Conservation (phyloP, 2,888 invertebrate genomes). For the Xylocampa areola region DNA sequence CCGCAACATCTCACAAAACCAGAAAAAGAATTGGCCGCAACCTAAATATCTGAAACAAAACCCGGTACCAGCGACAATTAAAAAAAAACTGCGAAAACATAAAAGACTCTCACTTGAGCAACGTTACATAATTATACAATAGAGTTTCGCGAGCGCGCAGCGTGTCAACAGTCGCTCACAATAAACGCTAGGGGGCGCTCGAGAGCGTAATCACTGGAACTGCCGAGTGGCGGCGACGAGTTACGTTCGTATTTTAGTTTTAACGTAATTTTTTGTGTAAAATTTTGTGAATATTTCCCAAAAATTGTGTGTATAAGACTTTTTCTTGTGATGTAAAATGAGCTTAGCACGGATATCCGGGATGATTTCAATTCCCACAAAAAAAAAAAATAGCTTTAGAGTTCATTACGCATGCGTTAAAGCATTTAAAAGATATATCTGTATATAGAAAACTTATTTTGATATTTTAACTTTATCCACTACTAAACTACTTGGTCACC, state of each 20-base stretch:
- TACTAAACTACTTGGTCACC: no score
- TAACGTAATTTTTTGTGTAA: conserved; percentile 31
- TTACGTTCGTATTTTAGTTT: conserved; percentile 46
- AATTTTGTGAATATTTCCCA: conserved; percentile 3
- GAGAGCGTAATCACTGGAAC: conserved; percentile 58
- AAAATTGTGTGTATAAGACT: no score
- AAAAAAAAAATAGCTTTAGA: no score
- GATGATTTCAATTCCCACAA: no score
- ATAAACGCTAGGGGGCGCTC: conserved; percentile 52
- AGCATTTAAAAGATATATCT: no score
- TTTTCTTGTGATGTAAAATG: no score
- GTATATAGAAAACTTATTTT: no score
- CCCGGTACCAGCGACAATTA: conserved; percentile 47
- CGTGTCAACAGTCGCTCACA: conserved; percentile 62
- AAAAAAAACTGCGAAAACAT: conserved; percentile 52
- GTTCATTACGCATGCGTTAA: no score
- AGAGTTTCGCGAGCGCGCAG: conserved; percentile 47
- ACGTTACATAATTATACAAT: conserved; percentile 62
- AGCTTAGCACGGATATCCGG: no score
- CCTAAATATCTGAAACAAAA: conserved; percentile 59
- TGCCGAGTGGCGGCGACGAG: conserved; percentile 44
- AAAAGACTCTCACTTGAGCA: conserved; percentile 53
- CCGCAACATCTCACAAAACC: conserved; percentile 19
- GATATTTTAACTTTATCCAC: no score
- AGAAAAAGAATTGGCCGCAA: conserved; percentile 32